Conservation (phyloP, 2,888 invertebrate species). For the Spisula solida region DNA sequence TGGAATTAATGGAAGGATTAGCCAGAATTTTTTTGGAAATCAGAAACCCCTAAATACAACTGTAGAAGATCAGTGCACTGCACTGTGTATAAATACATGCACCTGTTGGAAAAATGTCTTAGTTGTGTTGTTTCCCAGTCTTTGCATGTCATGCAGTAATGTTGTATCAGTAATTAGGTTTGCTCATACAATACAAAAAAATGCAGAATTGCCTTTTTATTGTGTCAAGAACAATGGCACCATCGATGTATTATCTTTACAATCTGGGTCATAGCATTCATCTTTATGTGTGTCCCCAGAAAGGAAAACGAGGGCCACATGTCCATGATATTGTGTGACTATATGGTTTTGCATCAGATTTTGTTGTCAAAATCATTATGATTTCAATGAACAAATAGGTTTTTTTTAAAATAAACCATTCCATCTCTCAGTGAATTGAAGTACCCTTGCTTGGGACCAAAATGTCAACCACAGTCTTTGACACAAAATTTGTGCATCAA, state of each 20-base stretch:
- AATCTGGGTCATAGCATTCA: background rate
- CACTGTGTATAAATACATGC: slow-evolving; percentile 6
- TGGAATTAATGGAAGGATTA: slow-evolving; percentile 33
- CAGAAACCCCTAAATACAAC: slow-evolving; percentile 25
- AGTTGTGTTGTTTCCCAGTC: background rate
- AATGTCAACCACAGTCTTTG: too few relatives aligned
- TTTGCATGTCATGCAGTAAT: background rate
- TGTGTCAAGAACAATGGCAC: background rate
- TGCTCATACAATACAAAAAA: background rate
- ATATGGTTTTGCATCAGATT: too few relatives aligned
- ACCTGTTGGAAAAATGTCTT: slow-evolving; percentile 6
- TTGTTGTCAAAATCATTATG: background rate
- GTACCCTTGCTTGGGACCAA: too few relatives aligned
- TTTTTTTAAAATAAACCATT: too few relatives aligned
- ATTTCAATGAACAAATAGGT: background rate
- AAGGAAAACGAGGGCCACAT: background rate
- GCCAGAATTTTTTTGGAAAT: slow-evolving; percentile 22
- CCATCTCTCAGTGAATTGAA: too few relatives aligned
- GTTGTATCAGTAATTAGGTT: background rate
- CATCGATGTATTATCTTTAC: background rate
- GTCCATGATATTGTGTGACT: background rate
- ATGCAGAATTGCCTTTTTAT: background rate
- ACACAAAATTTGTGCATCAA: too few relatives aligned
- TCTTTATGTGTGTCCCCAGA: background rate
- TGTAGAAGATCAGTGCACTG: background rate